These are phyloP conservation scores for Caenorhabditis sp. DNA, from an alignment of 2,888 invertebrate species.

Conservation along the genomic window DNA sequence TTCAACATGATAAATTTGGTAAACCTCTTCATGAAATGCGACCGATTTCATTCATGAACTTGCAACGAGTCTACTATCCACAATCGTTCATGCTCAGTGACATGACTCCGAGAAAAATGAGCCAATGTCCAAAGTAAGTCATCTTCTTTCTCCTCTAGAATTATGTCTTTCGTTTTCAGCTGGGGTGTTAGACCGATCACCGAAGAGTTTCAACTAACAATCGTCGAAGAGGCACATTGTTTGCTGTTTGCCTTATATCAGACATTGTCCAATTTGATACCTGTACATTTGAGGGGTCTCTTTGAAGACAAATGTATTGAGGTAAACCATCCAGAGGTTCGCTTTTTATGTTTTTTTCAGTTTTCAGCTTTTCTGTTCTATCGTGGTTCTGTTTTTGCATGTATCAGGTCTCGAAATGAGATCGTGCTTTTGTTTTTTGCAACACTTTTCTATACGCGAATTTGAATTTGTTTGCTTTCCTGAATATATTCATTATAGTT, in stretches of 20 bases:
- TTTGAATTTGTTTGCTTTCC: too few relatives aligned
- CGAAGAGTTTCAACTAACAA: slow-evolving; percentile 63
- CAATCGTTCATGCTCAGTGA: slow-evolving; percentile 86
- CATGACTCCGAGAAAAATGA: slow-evolving; percentile 82
- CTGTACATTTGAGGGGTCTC: slow-evolving; percentile 58
- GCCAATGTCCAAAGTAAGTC: slow-evolving; percentile 60
- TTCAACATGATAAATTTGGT: slow-evolving; percentile 87
- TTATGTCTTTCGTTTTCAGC: too few relatives aligned
- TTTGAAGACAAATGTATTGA: slow-evolving; percentile 65
- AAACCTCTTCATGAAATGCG: slow-evolving; percentile 93
- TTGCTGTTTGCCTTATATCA: slow-evolving; percentile 65
- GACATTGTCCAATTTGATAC: slow-evolving; percentile 62
- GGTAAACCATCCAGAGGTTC: slow-evolving; percentile 45
- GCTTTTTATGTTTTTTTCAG: slow-evolving; percentile 3
- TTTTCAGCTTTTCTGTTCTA: background rate
- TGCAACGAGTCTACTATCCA: slow-evolving; percentile 73
- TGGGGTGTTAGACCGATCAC: slow-evolving; percentile 67
- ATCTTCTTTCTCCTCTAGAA: background rate
- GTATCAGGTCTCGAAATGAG: background rate
- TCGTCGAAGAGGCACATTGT: slow-evolving; percentile 67
- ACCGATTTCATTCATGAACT: slow-evolving; percentile 87
- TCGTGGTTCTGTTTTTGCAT: slow-evolving; percentile 8
- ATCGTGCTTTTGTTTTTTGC: too few relatives aligned
- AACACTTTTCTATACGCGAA: too few relatives aligned
- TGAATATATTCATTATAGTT: too few relatives aligned